Base-by-base conservation (phyloP, 1,140 invertebrate species). In the Lasioglossum baleicum region DNA sequence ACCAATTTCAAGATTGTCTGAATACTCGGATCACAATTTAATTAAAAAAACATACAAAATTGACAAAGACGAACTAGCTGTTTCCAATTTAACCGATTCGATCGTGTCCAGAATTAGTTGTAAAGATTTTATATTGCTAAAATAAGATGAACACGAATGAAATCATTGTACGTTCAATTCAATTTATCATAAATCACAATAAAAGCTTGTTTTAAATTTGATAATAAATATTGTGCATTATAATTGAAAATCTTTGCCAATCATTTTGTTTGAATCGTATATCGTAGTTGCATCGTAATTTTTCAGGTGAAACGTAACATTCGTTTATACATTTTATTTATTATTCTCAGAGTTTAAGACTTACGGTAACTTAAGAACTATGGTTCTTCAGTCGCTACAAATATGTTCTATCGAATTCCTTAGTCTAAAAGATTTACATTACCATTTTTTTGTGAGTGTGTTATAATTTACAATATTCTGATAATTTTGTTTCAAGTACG, bases 101-200 rank as follows among this genome's bases (percentile, higher is more conserved):
- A 90, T 96, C 86, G 88, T 95, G 11, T 95, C 94, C 81, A 94
- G 94, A 89, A 95, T 96, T 84, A 93, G 93, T 60, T 93, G 93
- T 6, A 95, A 95, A 88, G 93, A 94, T 85, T 92, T 89, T 84
- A 78, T 83, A 56, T 86, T 76, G 35, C n/a, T 87, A 13, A 89
- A 87, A 60, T 87, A 67, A 83, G 56, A 63, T 40, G 22, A 1
- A 22, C 63, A 22, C 15, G 1, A 22, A 20, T 4, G 56, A 63
- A 42, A 64, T 53, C 8, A 15, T 53, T 56, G 11, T 64, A 63
- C 26, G 13, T 51, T 15, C 15, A n/a, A 31, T 31, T 44, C 2
- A 20, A 48, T 61, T 79, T 79, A 35, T 61, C 51, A 31, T 40
- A 53, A 66, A 71, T 42, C n/a, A 44, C 60, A 58, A 58, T 10